These are phyloP conservation scores for Carassius carassius DNA, from an alignment of 2,113 vertebrate species.

Conservation along the genomic window DNA sequence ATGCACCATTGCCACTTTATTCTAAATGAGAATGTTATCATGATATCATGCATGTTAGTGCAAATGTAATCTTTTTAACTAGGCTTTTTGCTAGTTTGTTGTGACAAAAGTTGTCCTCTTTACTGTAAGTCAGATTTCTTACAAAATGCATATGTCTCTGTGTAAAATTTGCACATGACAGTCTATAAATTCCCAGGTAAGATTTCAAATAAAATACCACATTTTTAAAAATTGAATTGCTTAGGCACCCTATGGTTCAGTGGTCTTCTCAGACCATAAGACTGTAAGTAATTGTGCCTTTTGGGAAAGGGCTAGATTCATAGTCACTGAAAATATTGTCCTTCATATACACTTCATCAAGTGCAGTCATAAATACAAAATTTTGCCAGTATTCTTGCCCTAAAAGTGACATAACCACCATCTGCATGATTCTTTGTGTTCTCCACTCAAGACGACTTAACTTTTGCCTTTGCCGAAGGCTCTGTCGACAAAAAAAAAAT, in stretches of 20 bases:
- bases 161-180: neutral
- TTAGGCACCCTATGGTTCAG: neutral
- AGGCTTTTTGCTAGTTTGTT: neutral
- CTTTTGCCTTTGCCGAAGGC: constrained; percentile 58
- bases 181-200: neutral
- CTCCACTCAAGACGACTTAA: constrained; percentile 50
- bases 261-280: neutral
- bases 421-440: constrained; percentile 44
- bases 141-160: neutral
- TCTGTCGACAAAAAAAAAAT: constrained; percentile 52
- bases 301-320: constrained; percentile 1
- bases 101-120: too few species aligned
- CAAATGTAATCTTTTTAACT: neutral
- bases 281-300: constrained; percentile 3
- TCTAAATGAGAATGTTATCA: neutral
- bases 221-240: neutral
- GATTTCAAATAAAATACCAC: neutral
- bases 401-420: constrained; percentile 38
- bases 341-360: constrained; percentile 1
- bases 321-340: neutral
- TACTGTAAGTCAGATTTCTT: neutral
- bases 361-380: neutral
- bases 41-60: neutral
- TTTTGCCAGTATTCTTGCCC: constrained; percentile 3
- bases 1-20: neutral